Base-by-base conservation (phyloP, 2,888 invertebrate species). In the Cistogaster globosa region DNA sequence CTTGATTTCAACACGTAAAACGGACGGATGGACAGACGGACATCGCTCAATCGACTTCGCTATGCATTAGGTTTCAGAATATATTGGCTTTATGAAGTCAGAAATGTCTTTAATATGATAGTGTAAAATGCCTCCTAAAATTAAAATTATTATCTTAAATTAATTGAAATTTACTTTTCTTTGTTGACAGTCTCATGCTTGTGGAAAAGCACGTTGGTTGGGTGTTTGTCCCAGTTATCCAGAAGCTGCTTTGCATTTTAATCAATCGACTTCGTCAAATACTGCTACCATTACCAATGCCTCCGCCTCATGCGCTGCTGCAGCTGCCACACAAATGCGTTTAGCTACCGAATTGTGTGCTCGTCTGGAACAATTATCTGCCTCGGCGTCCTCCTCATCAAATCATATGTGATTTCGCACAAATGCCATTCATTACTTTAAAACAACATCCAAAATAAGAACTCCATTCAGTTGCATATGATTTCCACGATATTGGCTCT, bases 181-280 rank as follows among this genome's bases (percentile, higher is more conserved):
- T 67, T 36, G 22, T 74, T 77, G 79, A 78, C 93, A 96, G 96
- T 95, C 95, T 63, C 96, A 96, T 91, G 94, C 95, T 74, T 94
- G 94, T 89, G 94, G 95, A 86, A 95, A 95, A 92, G 96, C 96
- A 85, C 94, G 95, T 88, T 96, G 96, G 96, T 93, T 94, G 89
- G 96, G 96, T 63, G 94, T 95, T 86, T 96, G 96, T 90, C 92
- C 90, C 89, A 93, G 88, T 91, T 94, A 88, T 90, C 93, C 90
- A 53, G 92, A 92, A 87, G 90, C 90, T 20, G 86, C 88, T 83
- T 75, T 88, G 71, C 90, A 90, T 69, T 89, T 90, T 62, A 88
- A 89, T 83, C 72, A 87, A 67, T 67, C 76, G 38, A 55, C 86
- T 67, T 78, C n/a, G n/a, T n/a, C 86, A 67, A 83, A 78, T 68